Base-by-base conservation (phyloP, 2,797 vertebrate species). In the Sternotherus odoratus region DNA sequence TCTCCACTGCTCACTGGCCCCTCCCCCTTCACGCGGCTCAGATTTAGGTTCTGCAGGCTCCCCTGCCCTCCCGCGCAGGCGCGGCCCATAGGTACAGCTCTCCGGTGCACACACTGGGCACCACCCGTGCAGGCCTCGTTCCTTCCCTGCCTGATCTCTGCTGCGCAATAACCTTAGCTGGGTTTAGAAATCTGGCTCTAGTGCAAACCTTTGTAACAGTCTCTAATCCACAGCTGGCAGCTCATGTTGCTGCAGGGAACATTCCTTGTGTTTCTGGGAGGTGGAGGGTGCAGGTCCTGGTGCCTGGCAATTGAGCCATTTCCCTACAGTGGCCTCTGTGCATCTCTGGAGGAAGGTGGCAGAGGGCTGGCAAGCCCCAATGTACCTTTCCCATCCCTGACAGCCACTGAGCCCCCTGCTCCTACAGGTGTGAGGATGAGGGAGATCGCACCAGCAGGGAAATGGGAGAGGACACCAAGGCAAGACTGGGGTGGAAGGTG, bases 161-260 rank as follows among this genome's bases (percentile, higher is more conserved):
- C 48, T 88, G 46, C 36, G 26, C 66, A 93, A 89, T 94, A 92
- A 74, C 15, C 85, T 60, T 82, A 50, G 94, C 93, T 94, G 69
- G 95, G 84, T 93, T 95, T 87, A 16, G 77, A 83, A 94, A 94
- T 24, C 83, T 63, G 63, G 82, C 89, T 82, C 77, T 85, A 39
- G 12, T 17, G 46, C 53, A 85, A 90, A 57, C 46, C 63, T 87
- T 88, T 30, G 72, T 84, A 92, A 95, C 93, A 94, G 91, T 63
- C 86, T 93, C 93, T 95, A 95, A 95, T 93, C 92, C 75, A 30
- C 43, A 80, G 54, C 78, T 28, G n/a, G 86, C 19, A 79, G 77
- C n/a, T 33, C 87, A 63, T 82, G 82, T 83, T 0, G 0, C 82
- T 1, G 0, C 28, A n/a, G 33, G 85, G n/a, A 91, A 81, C 91